Conservation (phyloP, 2,797 vertebrate genomes). For the Psittacula derbiana region DNA sequence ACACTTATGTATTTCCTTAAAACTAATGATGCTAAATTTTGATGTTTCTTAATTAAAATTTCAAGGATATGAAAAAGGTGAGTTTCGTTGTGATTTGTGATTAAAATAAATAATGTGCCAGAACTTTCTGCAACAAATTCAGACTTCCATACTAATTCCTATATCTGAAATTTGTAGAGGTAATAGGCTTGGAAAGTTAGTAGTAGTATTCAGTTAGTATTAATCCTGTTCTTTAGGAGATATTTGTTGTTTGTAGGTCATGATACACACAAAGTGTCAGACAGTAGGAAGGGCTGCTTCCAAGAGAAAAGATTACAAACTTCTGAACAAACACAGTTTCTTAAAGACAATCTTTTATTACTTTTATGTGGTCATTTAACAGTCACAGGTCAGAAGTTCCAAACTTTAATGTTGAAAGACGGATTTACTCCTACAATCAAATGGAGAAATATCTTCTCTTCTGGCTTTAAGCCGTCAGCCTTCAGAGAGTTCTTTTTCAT, state of each 20-base stretch:
- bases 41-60: not conserved
- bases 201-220: not conserved
- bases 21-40: not conserved
- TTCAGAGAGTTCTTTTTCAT: not conserved
- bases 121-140: not conserved
- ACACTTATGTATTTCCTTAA: not conserved
- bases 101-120: not conserved
- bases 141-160: not conserved
- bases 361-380: not conserved
- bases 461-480: not conserved
- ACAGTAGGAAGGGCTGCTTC: not conserved
- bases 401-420: conserved; percentile 5
- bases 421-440: not conserved
- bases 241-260: not conserved
- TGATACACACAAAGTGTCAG: not conserved
- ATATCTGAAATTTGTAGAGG: not conserved
- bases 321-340: not conserved
- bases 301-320: not conserved
- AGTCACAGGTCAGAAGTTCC: not conserved
- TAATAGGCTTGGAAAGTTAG: not conserved
- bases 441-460: not conserved
- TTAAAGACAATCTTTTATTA: not conserved
- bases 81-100: not conserved
- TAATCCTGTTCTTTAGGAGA: not conserved
- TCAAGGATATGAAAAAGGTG: not conserved